Percentiles rank a stretch among this genome's conserved stretches.
Evolutionary conservation across 2,797 vertebrate genomes (phyloP).

Genomic region (Acridotheres tristis): DNA sequence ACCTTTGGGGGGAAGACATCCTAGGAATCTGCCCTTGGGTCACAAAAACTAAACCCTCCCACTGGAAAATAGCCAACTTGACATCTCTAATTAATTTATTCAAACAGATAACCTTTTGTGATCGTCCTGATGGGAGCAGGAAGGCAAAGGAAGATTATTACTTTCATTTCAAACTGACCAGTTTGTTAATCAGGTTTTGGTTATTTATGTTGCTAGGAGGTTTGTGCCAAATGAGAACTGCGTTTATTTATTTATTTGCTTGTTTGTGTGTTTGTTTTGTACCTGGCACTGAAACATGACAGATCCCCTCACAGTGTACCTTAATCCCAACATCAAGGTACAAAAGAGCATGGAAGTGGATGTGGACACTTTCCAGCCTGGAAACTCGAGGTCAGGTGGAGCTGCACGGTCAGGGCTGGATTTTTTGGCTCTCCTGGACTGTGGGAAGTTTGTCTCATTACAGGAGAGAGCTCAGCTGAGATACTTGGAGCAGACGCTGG

Average conservation of each 20-base stretch:
- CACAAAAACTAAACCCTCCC: not conserved
- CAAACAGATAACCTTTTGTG: constrained; percentile 33
- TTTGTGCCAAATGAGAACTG: not conserved
- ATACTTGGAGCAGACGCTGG: not conserved
- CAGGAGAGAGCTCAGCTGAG: not conserved
- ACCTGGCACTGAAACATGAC: constrained; percentile 6
- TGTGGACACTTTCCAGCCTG: not conserved
- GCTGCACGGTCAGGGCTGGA: not conserved
- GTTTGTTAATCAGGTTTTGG: constrained; percentile 45
- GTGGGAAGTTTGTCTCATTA: not conserved
- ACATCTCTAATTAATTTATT: constrained; percentile 32
- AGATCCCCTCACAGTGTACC: not conserved
- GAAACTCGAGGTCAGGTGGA: not conserved
- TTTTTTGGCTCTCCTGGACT: not conserved
- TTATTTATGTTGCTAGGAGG: constrained; percentile 42
- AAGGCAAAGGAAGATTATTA: constrained; percentile 30
- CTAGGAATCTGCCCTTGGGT: not conserved
- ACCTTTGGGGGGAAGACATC: not conserved
- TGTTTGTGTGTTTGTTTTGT: not conserved
- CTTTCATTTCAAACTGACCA: constrained; percentile 50
- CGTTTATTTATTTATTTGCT: not conserved
- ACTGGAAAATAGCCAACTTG: not conserved
- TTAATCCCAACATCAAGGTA: not conserved
- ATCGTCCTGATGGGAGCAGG: constrained; percentile 23
- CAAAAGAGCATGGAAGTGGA: not conserved